A percentile compares a stretch with the other conserved stretches of the same genome.
Conservation (phyloP, 2,797 vertebrate genomes). For the Thamnophis elegans region DNA sequence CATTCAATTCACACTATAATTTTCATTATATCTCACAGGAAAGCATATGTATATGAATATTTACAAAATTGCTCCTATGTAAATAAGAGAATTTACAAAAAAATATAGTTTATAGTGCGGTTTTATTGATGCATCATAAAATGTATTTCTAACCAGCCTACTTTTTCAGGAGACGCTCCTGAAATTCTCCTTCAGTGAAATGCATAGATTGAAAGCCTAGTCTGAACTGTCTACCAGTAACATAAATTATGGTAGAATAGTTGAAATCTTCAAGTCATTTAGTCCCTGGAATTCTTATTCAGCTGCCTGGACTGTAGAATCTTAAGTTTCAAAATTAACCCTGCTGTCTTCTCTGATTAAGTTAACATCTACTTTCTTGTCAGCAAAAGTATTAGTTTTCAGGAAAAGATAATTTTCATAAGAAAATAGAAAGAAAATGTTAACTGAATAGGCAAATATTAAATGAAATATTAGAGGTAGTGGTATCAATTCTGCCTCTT, state of each 20-base stretch:
- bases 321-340: constrained; percentile 23
- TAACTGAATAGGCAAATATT: neutral
- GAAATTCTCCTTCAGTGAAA: constrained; percentile 9
- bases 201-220: constrained; percentile 41
- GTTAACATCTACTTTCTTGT: constrained; percentile 29
- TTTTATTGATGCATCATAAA: neutral
- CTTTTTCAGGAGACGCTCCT: neutral
- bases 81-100: neutral
- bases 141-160: neutral
- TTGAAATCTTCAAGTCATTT: constrained; percentile 53
- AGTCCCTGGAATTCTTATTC: constrained; percentile 49
- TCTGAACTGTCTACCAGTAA: constrained; percentile 47
- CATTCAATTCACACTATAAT: neutral
- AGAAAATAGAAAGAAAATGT: constrained; percentile 12
- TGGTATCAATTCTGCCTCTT: neutral
- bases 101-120: neutral
- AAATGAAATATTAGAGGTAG: constrained; percentile 25
- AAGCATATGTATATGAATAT: neutral
- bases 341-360: constrained; percentile 35
- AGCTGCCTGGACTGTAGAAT: constrained; percentile 20
- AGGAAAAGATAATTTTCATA: constrained; percentile 36
- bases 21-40: neutral
- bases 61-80: neutral
- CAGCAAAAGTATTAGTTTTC: constrained; percentile 37
- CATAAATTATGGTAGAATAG: constrained; percentile 45